Percentiles rank a stretch among this genome's conserved stretches.
phyloP scores from a whole-genome alignment of 1,140 invertebrate species.

The Sesamia nonagrioides region DNA sequence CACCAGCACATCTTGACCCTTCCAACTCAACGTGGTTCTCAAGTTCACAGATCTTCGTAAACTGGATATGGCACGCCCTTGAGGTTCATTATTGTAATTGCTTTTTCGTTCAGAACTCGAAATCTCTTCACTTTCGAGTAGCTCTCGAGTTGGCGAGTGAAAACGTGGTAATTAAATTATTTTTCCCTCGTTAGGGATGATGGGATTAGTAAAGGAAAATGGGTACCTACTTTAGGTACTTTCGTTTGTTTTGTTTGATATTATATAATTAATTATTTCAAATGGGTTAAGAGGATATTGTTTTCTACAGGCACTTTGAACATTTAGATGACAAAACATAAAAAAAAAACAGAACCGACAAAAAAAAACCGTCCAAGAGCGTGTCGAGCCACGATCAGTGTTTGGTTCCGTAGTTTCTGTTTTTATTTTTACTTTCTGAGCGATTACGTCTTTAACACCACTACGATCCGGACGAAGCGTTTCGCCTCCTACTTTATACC shows the following conservation, averaged over 20 bases:
- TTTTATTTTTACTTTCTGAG: too few species aligned
- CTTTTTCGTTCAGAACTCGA: conserved; percentile 81
- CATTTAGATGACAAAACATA: too few species aligned
- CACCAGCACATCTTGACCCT: conserved; percentile 56
- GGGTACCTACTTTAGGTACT: conserved; percentile 36
- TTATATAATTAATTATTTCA: not conserved
- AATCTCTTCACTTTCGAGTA: conserved; percentile 75
- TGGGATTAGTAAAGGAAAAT: conserved; percentile 78
- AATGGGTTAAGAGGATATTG: conserved; percentile 28
- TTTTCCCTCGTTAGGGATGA: conserved; percentile 69
- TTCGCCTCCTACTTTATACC: too few species aligned
- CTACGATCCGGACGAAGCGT: too few species aligned
- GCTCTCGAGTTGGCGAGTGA: conserved; percentile 70
- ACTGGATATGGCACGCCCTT: conserved; percentile 61
- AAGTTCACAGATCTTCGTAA: not conserved
- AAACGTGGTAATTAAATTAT: conserved; percentile 83
- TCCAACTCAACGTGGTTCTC: not conserved
- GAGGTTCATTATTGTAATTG: conserved; percentile 86
- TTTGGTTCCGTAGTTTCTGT: too few species aligned
- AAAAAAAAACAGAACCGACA: too few species aligned
- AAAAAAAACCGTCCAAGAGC: too few species aligned
- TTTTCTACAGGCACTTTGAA: too few species aligned
- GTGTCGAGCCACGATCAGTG: too few species aligned
- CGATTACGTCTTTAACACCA: too few species aligned
- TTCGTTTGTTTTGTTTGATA: conserved; percentile 54